Conservation (phyloP, 2,797 vertebrate species). For the Anabas testudineus region DNA sequence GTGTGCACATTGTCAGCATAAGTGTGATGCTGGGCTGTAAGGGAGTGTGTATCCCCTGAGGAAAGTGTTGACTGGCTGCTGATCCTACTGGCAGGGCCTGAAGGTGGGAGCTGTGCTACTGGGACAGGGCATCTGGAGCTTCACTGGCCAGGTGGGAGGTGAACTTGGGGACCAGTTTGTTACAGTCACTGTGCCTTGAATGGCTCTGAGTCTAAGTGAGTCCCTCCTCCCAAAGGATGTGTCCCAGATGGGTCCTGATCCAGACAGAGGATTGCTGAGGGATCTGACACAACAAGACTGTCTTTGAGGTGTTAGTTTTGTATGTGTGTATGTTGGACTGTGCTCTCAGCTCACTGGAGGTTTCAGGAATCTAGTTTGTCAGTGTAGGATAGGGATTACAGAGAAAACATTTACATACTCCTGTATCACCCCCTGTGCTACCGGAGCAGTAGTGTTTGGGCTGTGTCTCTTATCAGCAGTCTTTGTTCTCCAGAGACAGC, state of each 20-base stretch:
- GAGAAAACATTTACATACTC: slow-evolving; percentile 68
- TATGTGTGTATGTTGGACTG: slow-evolving; percentile 51
- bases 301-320: slow-evolving; percentile 65
- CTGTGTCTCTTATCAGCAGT: slow-evolving; percentile 85
- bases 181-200: slow-evolving; percentile 44
- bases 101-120: slow-evolving; percentile 60
- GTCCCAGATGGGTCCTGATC: slow-evolving; percentile 57
- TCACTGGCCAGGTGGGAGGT: slow-evolving; percentile 61
- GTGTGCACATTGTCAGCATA: slow-evolving; percentile 32
- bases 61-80: slow-evolving; percentile 62
- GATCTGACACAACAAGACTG: slow-evolving; percentile 34
- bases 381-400: slow-evolving; percentile 54
- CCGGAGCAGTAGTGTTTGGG: slow-evolving; percentile 73
- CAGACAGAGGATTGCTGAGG: slow-evolving; percentile 42
- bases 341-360: slow-evolving; percentile 57
- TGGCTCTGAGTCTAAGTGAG: slow-evolving; percentile 35
- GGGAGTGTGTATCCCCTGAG: slow-evolving; percentile 62
- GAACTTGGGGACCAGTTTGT: slow-evolving; percentile 15
- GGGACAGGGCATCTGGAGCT: slow-evolving; percentile 55
- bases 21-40: slow-evolving; percentile 42
- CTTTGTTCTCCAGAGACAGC: slow-evolving; percentile 92
- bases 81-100: slow-evolving; percentile 41
- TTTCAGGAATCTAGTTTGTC: slow-evolving; percentile 57
- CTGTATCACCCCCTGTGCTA: slow-evolving; percentile 48
- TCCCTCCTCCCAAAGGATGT: slow-evolving; percentile 42